Evolutionary conservation across 1,140 invertebrate genomes (phyloP).

Genomic region (Mamestra configurata): DNA sequence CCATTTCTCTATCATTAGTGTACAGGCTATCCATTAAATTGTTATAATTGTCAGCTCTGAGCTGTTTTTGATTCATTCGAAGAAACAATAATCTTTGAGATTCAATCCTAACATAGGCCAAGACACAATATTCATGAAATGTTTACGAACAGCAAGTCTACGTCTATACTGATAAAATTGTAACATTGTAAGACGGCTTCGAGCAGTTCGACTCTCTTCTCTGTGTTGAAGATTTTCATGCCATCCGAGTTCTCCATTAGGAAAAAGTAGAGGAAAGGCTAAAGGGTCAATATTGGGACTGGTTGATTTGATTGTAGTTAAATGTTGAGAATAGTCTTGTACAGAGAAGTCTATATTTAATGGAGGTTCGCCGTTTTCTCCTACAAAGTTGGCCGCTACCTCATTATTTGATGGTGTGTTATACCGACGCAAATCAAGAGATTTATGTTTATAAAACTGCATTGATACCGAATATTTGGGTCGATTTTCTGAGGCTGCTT

Average conservation of each 20-base stretch:
- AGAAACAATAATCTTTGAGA: neutral
- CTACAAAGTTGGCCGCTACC: conserved; percentile 26
- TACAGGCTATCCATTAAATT: neutral
- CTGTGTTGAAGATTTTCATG: neutral
- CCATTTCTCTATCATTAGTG: neutral
- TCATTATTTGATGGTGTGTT: conserved; percentile 61
- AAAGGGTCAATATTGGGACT: no score
- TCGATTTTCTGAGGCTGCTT: neutral
- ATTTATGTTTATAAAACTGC: conserved; percentile 59
- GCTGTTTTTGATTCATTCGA: neutral
- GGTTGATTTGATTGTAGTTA: no score
- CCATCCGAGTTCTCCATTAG: no score
- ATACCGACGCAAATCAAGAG: conserved; percentile 61
- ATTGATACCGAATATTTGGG: conserved; percentile 54
- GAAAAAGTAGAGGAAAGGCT: no score
- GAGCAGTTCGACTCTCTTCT: neutral
- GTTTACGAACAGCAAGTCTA: no score
- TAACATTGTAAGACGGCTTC: neutral
- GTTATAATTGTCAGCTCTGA: conserved; percentile 3
- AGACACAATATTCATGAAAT: neutral
- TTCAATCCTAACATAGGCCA: no score
- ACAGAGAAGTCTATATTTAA: neutral
- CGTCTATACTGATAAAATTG: no score
- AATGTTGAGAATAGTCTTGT: no score
- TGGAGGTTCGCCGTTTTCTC: neutral